These are phyloP conservation scores for Mastomys coucha DNA, from an alignment of 2,113 vertebrate genomes.

Conservation along the genomic window DNA sequence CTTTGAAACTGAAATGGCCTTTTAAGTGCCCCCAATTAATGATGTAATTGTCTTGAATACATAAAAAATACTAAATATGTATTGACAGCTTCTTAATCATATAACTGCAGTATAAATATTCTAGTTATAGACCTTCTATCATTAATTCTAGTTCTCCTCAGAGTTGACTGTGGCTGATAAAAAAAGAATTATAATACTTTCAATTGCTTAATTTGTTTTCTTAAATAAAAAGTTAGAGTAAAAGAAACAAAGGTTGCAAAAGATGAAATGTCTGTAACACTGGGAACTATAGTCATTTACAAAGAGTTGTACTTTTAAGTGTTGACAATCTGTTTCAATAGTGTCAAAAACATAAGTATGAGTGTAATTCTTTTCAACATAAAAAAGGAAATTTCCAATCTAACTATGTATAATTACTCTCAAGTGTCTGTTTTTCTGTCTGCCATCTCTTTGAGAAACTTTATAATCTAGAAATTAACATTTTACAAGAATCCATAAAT, in stretches of 20 bases:
- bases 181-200: not conserved
- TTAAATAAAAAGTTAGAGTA: slow-evolving; percentile 9
- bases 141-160: not conserved
- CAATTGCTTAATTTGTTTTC: not conserved
- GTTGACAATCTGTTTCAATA: not conserved
- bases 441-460: not conserved
- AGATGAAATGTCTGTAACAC: not conserved
- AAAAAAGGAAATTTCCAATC: not conserved
- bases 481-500: not conserved
- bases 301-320: not conserved
- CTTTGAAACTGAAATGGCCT: not conserved
- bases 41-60: not conserved
- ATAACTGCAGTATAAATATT: not conserved
- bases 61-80: not conserved
- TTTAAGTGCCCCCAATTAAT: not conserved
- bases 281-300: not conserved
- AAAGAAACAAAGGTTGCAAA: not conserved
- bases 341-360: not conserved
- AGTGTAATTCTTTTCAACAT: slow-evolving; percentile 19
- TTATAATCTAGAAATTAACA: slow-evolving; percentile 14
- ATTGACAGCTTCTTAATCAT: not conserved
- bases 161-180: not conserved
- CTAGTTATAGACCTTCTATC: not conserved
- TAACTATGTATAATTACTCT: not conserved
- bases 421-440: not conserved